A percentile compares a stretch with the other conserved stretches of the same genome.
Evolutionary conservation across 2,113 vertebrate genomes (phyloP).

Genomic region (Vidua chalybeata): DNA sequence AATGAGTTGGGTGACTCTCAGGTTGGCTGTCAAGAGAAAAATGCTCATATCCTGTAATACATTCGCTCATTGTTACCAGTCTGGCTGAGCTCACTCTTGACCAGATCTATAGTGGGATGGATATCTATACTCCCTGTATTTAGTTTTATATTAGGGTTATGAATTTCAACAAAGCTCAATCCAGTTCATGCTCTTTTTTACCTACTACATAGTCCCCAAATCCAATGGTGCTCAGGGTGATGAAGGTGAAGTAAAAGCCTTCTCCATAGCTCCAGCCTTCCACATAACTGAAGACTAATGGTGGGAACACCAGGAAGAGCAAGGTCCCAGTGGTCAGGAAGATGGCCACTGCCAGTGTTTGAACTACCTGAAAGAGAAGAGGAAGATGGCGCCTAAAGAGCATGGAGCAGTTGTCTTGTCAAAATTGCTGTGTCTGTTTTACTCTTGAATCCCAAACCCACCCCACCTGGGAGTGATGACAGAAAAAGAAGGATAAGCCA

Average conservation of each 20-base stretch:
- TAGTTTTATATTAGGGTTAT: not conserved
- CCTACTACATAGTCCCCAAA: slow-evolving; percentile 86
- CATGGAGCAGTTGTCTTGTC: not conserved
- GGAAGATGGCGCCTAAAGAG: not conserved
- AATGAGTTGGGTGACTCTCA: not conserved
- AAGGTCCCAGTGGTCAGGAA: slow-evolving; percentile 84
- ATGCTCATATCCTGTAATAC: not conserved
- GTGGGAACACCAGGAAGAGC: slow-evolving; percentile 85
- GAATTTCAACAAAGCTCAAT: not conserved
- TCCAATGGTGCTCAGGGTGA: slow-evolving; percentile 86
- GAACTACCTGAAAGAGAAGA: slow-evolving; percentile 69
- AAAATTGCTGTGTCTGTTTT: not conserved
- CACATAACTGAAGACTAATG: slow-evolving; percentile 87
- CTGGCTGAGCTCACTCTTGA: not conserved
- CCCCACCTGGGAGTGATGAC: not conserved
- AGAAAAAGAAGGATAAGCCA: not conserved
- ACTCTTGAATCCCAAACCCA: not conserved
- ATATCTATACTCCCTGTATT: not conserved
- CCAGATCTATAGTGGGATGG: not conserved
- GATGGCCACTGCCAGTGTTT: slow-evolving; percentile 76
- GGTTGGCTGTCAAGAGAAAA: not conserved
- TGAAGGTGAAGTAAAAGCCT: slow-evolving; percentile 87
- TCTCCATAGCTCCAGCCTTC: slow-evolving; percentile 83
- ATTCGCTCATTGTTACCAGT: not conserved
- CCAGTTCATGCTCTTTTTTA: slow-evolving; percentile 48